These are phyloP conservation scores for Phylloscopus whistleri DNA, from an alignment of 2,113 vertebrate species.

Conservation along the genomic window DNA sequence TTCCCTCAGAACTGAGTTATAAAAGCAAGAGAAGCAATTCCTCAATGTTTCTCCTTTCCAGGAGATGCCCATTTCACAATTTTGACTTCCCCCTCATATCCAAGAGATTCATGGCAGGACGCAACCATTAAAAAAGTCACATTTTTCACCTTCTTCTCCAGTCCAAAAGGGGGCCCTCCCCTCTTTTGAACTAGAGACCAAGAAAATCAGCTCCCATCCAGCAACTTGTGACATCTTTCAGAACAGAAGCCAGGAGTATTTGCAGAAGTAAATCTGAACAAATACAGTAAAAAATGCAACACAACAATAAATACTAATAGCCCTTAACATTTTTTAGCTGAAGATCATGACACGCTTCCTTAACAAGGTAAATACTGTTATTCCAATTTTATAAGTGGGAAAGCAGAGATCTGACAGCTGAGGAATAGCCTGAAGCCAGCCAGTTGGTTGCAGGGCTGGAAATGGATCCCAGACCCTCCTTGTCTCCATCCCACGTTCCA, in stretches of 20 bases:
- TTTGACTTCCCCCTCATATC: background rate
- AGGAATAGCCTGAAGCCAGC: background rate
- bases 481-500: background rate
- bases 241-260: background rate
- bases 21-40: background rate
- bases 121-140: background rate
- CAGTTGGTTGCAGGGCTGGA: background rate
- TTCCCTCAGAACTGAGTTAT: background rate
- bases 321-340: background rate
- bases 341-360: background rate
- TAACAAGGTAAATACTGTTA: background rate
- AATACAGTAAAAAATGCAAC: background rate
- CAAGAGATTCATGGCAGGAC: background rate
- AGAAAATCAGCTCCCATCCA: background rate
- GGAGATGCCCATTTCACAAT: background rate
- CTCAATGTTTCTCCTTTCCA: background rate
- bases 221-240: background rate
- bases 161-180: background rate
- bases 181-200: background rate
- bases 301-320: conserved; percentile 17
- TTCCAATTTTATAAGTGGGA: background rate
- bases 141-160: background rate
- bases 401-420: background rate
- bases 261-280: background rate
- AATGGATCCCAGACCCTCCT: conserved; percentile 26